Base-by-base conservation (phyloP, 2,797 vertebrate species). In the Falco cherrug region DNA sequence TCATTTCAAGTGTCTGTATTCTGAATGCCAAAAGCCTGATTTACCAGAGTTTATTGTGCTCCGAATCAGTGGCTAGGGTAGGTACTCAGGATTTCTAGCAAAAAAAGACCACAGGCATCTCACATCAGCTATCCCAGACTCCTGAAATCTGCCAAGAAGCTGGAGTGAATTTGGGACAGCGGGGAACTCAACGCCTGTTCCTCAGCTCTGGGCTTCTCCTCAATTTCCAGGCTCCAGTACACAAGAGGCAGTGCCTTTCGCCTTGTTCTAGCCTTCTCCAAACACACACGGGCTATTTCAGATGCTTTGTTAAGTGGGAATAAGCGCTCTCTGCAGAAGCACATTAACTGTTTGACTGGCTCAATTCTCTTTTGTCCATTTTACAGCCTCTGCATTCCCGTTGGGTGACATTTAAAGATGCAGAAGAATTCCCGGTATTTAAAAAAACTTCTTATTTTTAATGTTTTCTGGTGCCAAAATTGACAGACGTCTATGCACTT, bases 401-500 rank as follows among this genome's bases (percentile, higher is more conserved):
- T 53, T 70, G 69, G 84, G 90, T 26, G 18, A 77, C 84, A 64
- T 83, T 93, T 88, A 91, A 96, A 94, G 85, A 92, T 6, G 15
- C 11, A 3, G 70, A 94, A 97, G 88, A 97, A 97, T 95, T 84
- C 76, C 59, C 17, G 21, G 92, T 86, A 96, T 96, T 95, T 77
- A 69, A 93, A 90, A 41, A 93, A 86, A 70, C 45, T 70, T 74
- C 77, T 96, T 80, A 60, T 70, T 97, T 93, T 86, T 84, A 90
- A 94, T 74, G 92, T 68, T 93, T 96, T 86, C 68, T 90, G 76
- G 82, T 95, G 92, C 92, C 93, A 96, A 94, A 96, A 89, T n/a
- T 84, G 96, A 86, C 94, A 96, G 91, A 86, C 73, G 5, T 73
- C 79, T 91, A 56, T 88, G 74, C 48, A 31, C 7, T 73, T 79